phyloP scores from a whole-genome alignment of 2,797 vertebrate species.

The Characodon lateralis region DNA sequence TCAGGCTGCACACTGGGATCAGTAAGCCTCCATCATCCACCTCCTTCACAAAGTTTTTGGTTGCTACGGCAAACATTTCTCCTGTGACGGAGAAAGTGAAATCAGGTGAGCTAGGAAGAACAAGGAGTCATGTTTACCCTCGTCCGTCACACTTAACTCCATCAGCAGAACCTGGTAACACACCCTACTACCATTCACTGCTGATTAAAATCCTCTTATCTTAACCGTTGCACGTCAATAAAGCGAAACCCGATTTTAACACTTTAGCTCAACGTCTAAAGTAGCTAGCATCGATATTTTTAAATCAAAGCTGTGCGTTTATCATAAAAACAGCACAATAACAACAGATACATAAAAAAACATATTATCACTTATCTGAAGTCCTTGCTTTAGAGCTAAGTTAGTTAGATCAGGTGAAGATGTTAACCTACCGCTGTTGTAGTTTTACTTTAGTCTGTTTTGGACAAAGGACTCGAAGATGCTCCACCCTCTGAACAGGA shows the following conservation, averaged over 20 bases:
- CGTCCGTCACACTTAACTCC: neutral
- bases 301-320: neutral
- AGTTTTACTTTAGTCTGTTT: neutral
- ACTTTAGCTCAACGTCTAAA: neutral
- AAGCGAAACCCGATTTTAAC: neutral
- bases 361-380: neutral
- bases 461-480: conserved; percentile 3
- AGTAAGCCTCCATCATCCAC: conserved; percentile 85
- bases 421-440: neutral
- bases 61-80: conserved; percentile 92
- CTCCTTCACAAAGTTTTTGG: conserved; percentile 89
- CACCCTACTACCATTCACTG: too few relatives aligned
- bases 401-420: neutral
- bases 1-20: conserved; percentile 86
- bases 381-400: neutral
- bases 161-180: neutral
- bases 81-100: conserved; percentile 4
- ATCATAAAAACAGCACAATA: neutral
- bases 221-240: neutral
- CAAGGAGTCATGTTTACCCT: neutral
- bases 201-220: neutral
- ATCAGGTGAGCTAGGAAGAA: neutral
- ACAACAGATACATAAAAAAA: neutral
- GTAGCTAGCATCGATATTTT: neutral
- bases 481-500: conserved; percentile 25